Conservation (phyloP, 2,797 vertebrate genomes). For the Myotis myotis region DNA sequence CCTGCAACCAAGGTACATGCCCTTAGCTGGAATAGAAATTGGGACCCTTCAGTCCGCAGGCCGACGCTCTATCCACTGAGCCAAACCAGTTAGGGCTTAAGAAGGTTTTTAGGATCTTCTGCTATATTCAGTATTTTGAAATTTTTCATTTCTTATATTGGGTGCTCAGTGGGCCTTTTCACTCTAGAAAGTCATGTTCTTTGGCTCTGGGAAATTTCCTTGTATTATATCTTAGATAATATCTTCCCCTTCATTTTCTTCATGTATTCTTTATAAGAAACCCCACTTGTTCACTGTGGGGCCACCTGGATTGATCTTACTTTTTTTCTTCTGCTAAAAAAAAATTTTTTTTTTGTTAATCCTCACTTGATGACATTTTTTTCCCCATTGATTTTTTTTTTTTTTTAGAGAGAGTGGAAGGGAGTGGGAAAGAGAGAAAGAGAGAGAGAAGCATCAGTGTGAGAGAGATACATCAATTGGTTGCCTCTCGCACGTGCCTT, state of each 20-base stretch:
- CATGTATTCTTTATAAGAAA: neutral
- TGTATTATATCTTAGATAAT: neutral
- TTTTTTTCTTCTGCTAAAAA: neutral
- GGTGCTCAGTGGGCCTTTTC: neutral
- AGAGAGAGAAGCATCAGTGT: too few species aligned
- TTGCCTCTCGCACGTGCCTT: too few species aligned
- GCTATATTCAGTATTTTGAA: neutral
- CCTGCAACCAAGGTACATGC: too few species aligned
- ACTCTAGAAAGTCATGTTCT: neutral
- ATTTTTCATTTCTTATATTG: neutral
- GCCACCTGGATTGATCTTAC: neutral
- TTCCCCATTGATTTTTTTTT: too few species aligned
- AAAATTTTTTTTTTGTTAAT: neutral
- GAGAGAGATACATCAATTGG: too few species aligned
- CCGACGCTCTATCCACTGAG: too few species aligned
- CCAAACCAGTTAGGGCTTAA: neutral
- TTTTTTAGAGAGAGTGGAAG: too few species aligned
- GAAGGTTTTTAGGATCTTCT: neutral
- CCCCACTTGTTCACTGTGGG: neutral
- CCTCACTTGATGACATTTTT: too few species aligned
- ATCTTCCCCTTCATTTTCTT: neutral
- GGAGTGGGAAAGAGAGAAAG: too few species aligned
- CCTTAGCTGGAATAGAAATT: too few species aligned
- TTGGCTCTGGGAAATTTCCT: neutral
- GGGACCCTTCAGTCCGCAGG: too few species aligned